Percentiles rank a stretch among this genome's conserved stretches.
phyloP scores from a whole-genome alignment of 2,797 vertebrate genomes.

The Todus mexicanus region DNA sequence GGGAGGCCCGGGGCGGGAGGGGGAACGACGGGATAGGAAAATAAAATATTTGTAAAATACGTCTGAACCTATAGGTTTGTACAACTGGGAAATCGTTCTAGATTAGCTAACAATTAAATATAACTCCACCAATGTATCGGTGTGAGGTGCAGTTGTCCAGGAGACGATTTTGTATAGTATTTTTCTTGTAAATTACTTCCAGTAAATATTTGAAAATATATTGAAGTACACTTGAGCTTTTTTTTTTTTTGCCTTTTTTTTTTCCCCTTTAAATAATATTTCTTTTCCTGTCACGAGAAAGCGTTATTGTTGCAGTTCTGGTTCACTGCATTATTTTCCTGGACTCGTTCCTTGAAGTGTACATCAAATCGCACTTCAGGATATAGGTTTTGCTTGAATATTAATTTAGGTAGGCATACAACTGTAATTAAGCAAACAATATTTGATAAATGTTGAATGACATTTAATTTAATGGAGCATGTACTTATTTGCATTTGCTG shows the following conservation, averaged over 20 bases:
- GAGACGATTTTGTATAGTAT: constrained; percentile 99
- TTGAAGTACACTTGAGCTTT: constrained; percentile 81
- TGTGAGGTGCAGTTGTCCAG: constrained; percentile 93
- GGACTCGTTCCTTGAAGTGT: constrained; percentile 86
- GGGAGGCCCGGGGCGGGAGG: not conserved
- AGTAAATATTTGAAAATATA: constrained; percentile 99
- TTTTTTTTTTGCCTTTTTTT: constrained; percentile 47
- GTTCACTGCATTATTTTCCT: constrained; percentile 83
- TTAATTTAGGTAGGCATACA: constrained; percentile 83
- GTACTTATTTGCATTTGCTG: constrained; percentile 91
- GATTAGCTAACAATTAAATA: constrained; percentile 84
- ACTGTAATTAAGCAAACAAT: constrained; percentile 86
- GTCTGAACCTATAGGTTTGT: constrained; percentile 79
- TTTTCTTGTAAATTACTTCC: constrained; percentile 98
- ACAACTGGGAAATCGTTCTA: constrained; percentile 85
- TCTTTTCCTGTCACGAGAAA: constrained; percentile 80
- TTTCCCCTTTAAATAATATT: not conserved
- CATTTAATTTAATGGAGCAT: constrained; percentile 98
- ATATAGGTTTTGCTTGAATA: constrained; percentile 90
- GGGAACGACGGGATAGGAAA: not conserved
- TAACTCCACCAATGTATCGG: constrained; percentile 83
- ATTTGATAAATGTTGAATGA: constrained; percentile 91
- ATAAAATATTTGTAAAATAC: constrained; percentile 73
- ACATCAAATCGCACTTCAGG: constrained; percentile 87
- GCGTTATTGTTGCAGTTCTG: constrained; percentile 86